Evolutionary conservation across 2,797 vertebrate species (phyloP).

Genomic region (Rhadinocentrus ornatus): DNA sequence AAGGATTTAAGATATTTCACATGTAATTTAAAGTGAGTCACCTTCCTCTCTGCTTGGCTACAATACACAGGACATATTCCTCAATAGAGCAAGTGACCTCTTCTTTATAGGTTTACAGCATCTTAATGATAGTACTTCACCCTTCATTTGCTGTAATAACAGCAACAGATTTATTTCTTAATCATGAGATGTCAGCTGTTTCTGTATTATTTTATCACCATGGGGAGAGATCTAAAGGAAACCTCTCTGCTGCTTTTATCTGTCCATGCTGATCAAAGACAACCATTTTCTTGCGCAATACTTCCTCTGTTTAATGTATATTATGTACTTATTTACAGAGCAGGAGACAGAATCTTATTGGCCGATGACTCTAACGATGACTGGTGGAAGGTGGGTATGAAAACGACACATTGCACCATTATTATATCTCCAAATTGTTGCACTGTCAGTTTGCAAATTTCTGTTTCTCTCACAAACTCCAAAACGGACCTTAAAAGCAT

Average conservation of each 20-base stretch:
- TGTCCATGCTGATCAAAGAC: background rate
- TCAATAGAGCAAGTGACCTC: background rate
- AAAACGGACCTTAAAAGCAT: background rate
- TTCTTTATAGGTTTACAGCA: background rate
- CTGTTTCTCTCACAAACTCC: background rate
- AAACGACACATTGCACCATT: background rate
- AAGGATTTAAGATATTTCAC: constrained; percentile 13
- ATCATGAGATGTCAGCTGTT: background rate
- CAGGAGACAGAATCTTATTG: constrained; percentile 93
- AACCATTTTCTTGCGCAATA: background rate
- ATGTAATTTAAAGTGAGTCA: constrained; percentile 1
- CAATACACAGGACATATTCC: background rate
- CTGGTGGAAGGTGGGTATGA: constrained; percentile 93
- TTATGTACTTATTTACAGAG: constrained; percentile 76
- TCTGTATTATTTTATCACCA: background rate
- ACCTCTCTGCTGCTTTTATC: background rate
- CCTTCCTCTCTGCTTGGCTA: background rate
- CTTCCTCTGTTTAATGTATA: constrained; percentile 1
- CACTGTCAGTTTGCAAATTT: background rate
- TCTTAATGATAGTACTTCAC: background rate
- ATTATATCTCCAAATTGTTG: background rate
- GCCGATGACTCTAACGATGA: constrained; percentile 94
- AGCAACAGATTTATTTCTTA: background rate
- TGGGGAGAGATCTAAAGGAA: background rate
- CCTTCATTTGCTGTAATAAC: background rate